These are phyloP conservation scores for Psittacus erithacus DNA, from an alignment of 2,113 vertebrate species.

Conservation along the genomic window DNA sequence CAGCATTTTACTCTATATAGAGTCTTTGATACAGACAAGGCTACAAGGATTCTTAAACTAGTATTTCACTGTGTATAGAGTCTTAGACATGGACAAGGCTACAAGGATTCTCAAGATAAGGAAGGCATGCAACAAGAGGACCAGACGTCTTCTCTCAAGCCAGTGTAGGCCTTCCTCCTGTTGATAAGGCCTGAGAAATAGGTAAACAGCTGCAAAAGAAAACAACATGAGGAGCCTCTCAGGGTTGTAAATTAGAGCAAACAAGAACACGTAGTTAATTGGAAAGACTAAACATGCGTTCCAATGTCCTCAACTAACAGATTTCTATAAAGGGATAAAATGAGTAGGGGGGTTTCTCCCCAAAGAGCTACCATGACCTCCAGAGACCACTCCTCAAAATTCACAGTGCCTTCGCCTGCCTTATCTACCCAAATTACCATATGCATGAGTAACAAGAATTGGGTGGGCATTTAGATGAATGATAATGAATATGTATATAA, in stretches of 20 bases:
- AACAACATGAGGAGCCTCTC: background rate
- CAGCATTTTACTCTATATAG: background rate
- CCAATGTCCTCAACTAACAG: background rate
- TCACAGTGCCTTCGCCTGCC: background rate
- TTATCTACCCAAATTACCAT: background rate
- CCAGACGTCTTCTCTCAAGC: background rate
- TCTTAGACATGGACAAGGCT: background rate
- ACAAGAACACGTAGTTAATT: background rate
- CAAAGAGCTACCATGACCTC: background rate
- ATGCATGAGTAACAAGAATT: background rate
- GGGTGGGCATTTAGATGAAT: background rate
- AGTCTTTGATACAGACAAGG: background rate
- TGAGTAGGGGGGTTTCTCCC: background rate
- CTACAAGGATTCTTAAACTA: background rate
- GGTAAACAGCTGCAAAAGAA: background rate
- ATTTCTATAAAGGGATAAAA: background rate
- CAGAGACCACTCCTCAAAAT: background rate
- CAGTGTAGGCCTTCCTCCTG: background rate
- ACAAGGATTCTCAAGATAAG: background rate
- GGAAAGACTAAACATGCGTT: background rate
- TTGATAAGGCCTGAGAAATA: background rate
- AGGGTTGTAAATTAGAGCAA: background rate
- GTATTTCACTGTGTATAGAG: background rate
- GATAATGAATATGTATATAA: background rate
- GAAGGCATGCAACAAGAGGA: background rate